Evolutionary conservation across 1,140 invertebrate genomes (phyloP), one percentile per base, ranked within the genome.

Genomic region (Zaprionus vittiger): DNA sequence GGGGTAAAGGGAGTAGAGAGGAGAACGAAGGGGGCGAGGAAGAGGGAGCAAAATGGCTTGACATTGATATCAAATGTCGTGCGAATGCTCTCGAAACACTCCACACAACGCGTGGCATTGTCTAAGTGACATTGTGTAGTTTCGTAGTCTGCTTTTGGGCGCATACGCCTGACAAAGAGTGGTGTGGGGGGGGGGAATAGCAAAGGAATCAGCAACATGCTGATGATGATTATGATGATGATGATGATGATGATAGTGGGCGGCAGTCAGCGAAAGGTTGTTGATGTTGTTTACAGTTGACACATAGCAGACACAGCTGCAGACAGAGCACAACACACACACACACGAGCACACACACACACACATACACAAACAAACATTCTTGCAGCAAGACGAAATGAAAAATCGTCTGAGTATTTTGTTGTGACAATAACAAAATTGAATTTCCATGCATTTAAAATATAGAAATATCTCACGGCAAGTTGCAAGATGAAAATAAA

Each of bases 61-160:
- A 89, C 85, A 89, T 89, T 89, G 85, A 89, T 89, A 90, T 90
- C 85, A 81, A 90, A 85, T 90, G 85, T 90, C 85, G 81, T 85
- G 81, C 75, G 69, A 73, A 77, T 73, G 75, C 74, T 47, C 55
- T 47, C 66, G 22, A 63, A 71, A 70, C 71, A 44, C 68, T 71
- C 61, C 24, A 47, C 37, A 38, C 59, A 60, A 67, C 61, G 41
- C 41, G 70, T 79, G 62, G 60, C 73, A 64, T 80, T 77, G 77
- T 80, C 74, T 61, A 52, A 65, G 62, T 52, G 77, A 78, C 78
- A 73, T 82, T 77, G 76, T 71, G 73, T 78, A 75, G 73, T 86
- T 83, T 57, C 61, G 78, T 68, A 67, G 84, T 81, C 83, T 87
- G 84, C 77, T 76, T 79, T 83, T 75, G 63, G 71, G 80, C 70